These are phyloP conservation scores for Lasiurus borealis DNA, from an alignment of 2,113 vertebrate species.

Conservation along the genomic window DNA sequence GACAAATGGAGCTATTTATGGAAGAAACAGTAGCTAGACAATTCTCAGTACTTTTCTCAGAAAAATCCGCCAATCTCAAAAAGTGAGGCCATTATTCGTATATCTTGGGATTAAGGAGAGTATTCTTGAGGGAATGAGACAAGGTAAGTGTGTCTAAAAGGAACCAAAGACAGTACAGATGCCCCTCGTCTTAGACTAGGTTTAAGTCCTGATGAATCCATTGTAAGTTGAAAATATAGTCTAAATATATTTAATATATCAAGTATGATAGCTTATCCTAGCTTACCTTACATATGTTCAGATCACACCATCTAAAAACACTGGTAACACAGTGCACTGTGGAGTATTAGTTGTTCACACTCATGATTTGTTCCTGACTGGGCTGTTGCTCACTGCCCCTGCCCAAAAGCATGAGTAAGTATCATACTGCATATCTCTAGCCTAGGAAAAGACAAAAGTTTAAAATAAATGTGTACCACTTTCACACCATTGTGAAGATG, in stretches of 20 bases:
- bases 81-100: background rate
- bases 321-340: background rate
- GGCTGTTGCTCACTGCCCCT: background rate
- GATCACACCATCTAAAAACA: background rate
- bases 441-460: background rate
- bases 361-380: background rate
- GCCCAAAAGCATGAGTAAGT: too few relatives aligned
- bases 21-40: background rate
- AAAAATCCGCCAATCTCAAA: background rate
- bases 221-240: background rate
- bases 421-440: too few relatives aligned
- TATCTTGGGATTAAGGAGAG: background rate
- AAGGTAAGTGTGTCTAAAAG: conserved; percentile 16
- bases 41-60: background rate
- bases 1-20: conserved; percentile 11
- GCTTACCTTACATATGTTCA: background rate
- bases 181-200: background rate
- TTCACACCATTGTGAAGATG: background rate
- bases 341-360: too few relatives aligned
- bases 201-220: background rate
- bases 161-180: background rate
- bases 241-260: background rate
- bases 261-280: background rate
- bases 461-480: background rate
- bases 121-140: background rate